phyloP scores from a whole-genome alignment of 1,140 invertebrate species.

The Orchesella cincta region DNA sequence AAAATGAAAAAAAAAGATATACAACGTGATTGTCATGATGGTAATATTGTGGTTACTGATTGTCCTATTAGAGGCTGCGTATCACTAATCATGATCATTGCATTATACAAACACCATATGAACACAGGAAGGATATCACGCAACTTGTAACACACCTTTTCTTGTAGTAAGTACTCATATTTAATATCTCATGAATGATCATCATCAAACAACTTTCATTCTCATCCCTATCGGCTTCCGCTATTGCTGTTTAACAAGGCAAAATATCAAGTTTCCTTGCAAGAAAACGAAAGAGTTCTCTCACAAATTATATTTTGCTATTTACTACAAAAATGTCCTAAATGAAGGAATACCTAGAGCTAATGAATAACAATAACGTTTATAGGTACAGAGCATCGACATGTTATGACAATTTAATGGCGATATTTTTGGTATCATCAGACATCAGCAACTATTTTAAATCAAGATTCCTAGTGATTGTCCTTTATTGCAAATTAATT shows the following conservation, averaged over 20 bases:
- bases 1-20: too few relatives aligned
- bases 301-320: background rate
- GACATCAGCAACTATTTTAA: background rate
- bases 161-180: background rate
- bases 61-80: background rate
- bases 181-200: background rate
- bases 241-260: background rate
- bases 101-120: background rate
- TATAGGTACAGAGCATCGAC: background rate
- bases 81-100: background rate
- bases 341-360: background rate
- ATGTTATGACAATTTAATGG: background rate
- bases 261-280: background rate
- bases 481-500: background rate
- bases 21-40: too few relatives aligned
- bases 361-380: background rate
- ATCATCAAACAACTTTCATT: slow-evolving; percentile 18
- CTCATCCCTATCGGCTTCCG: slow-evolving; percentile 14
- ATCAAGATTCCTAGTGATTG: background rate
- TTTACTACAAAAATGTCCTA: background rate
- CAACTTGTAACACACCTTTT: background rate
- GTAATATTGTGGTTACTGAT: background rate
- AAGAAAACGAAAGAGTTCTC: slow-evolving; percentile 12
- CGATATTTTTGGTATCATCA: background rate
- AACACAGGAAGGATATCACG: background rate